Conservation (phyloP, 37 sponge, comb jelly and placozoan species). For the Lycopodina hypogea region DNA sequence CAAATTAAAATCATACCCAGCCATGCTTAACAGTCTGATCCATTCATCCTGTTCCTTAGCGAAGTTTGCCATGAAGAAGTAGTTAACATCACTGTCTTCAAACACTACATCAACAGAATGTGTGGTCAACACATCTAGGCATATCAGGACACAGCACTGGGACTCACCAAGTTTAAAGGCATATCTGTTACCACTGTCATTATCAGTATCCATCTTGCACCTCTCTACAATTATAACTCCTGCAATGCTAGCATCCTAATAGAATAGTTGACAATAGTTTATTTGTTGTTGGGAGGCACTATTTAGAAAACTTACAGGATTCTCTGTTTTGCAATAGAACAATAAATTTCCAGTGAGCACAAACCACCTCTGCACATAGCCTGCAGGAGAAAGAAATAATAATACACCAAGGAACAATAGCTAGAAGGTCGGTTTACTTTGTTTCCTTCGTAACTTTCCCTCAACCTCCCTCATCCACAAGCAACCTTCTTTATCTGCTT, state of each 20-base stretch:
- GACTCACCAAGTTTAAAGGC: slow-evolving; percentile 55
- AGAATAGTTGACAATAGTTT: neutral
- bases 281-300: neutral
- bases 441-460: slow-evolving; percentile 46
- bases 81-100: slow-evolving; percentile 44
- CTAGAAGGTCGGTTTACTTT: slow-evolving; percentile 17
- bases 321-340: slow-evolving; percentile 64
- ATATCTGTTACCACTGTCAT: slow-evolving; percentile 51
- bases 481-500: slow-evolving; percentile 78
- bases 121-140: neutral
- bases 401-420: neutral
- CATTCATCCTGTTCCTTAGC: slow-evolving; percentile 73
- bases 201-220: slow-evolving; percentile 50
- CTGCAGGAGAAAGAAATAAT: slow-evolving; percentile 17
- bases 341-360: slow-evolving; percentile 70
- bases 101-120: slow-evolving; percentile 51
- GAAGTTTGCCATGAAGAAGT: slow-evolving; percentile 56
- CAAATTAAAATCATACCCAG: too few relatives aligned
- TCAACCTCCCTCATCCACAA: slow-evolving; percentile 79
- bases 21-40: slow-evolving; percentile 34
- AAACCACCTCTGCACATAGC: slow-evolving; percentile 66
- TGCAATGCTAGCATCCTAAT: slow-evolving; percentile 34
- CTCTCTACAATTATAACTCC: slow-evolving; percentile 63
- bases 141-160: neutral
- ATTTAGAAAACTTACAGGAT: slow-evolving; percentile 40